These are phyloP conservation scores for Porites divaricata DNA, from an alignment of 92 coral and sea anemone species.

Conservation along the genomic window DNA sequence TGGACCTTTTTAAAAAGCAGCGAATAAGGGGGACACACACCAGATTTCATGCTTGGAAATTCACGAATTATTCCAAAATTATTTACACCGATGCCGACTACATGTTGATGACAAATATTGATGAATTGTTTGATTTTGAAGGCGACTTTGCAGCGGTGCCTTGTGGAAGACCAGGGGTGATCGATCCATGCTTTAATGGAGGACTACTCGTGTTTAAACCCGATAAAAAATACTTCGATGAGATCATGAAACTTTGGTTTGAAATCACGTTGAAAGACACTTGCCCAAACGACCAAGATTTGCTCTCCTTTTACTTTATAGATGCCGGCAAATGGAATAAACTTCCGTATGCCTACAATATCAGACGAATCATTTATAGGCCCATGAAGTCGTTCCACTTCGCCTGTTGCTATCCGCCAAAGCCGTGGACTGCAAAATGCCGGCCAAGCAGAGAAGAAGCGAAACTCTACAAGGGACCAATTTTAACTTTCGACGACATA, in stretches of 20 bases:
- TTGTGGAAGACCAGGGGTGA: conserved; percentile 70
- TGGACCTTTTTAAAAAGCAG: conserved; percentile 2
- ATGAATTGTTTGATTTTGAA: conserved; percentile 68
- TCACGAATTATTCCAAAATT: no score
- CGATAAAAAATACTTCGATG: conserved; percentile 8
- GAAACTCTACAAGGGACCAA: neutral
- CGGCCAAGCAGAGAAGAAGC: neutral
- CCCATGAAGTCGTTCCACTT: no score
- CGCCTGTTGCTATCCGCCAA: no score
- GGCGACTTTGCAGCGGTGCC: conserved; percentile 65
- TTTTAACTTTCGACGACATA: neutral
- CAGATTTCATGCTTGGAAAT: no score
- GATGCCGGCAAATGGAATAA: neutral
- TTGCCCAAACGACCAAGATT: neutral
- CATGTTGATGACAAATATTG: conserved; percentile 62
- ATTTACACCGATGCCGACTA: conserved; percentile 41
- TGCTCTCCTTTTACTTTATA: neutral
- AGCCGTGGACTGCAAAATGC: no score
- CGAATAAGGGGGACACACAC: conserved; percentile 75
- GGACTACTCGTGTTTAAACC: conserved; percentile 47
- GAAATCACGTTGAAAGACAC: neutral
- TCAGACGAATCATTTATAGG: neutral
- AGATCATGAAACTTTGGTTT: no score
- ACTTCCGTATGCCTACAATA: neutral
- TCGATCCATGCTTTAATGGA: conserved; percentile 81